These are phyloP conservation scores for Toxotes chatareus DNA, from an alignment of 2,113 vertebrate species.

Conservation along the genomic window DNA sequence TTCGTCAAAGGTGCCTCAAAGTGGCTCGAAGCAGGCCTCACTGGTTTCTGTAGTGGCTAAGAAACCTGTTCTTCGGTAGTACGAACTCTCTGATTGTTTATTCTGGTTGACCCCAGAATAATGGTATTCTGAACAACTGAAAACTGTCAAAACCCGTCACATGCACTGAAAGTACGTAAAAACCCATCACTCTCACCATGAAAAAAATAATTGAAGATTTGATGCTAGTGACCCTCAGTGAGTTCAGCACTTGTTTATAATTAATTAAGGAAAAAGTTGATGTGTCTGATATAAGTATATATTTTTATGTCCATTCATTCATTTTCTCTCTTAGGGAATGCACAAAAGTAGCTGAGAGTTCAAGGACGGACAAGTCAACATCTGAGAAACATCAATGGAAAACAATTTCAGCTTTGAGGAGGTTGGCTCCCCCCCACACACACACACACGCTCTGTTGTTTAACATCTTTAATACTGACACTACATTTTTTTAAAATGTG, in stretches of 20 bases:
- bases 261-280: not conserved
- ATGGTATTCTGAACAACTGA: not conserved
- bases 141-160: not conserved
- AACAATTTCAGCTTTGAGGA: constrained; percentile 75
- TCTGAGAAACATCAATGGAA: constrained; percentile 78
- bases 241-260: not conserved
- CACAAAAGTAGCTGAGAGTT: constrained; percentile 67
- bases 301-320: constrained; percentile 3
- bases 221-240: not conserved
- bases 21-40: not conserved
- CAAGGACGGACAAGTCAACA: constrained; percentile 38
- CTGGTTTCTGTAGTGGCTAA: not conserved
- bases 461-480: not conserved
- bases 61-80: not conserved
- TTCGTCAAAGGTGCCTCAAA: constrained; percentile 1
- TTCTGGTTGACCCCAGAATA: not conserved
- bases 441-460: not conserved
- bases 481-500: not conserved
- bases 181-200: not conserved
- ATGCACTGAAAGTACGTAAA: not conserved
- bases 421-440: constrained; percentile 54
- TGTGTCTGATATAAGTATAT: not conserved
- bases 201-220: not conserved
- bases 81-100: not conserved
- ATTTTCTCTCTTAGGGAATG: constrained; percentile 71